phyloP scores from a whole-genome alignment of 2,888 invertebrate genomes.

The Hypercompe scribonia region DNA sequence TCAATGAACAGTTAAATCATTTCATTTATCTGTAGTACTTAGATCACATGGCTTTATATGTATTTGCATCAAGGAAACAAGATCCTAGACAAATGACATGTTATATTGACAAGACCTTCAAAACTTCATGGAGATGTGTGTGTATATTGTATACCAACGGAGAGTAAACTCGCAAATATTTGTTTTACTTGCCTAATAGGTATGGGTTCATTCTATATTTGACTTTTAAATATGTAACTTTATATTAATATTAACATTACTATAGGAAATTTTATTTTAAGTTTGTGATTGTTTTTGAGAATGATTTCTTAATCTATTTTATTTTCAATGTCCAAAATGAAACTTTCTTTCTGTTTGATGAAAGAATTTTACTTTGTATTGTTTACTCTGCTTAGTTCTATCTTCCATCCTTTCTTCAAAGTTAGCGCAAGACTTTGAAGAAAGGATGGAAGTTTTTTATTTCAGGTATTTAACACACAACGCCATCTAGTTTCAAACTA shows the following conservation, averaged over 20 bases:
- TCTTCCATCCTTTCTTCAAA: too few species aligned
- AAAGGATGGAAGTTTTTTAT: too few species aligned
- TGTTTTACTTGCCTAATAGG: constrained; percentile 10
- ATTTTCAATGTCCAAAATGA: neutral
- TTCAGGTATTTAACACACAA: too few species aligned
- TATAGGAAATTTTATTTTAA: neutral
- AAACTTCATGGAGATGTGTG: neutral
- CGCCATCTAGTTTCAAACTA: too few species aligned
- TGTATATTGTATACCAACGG: neutral
- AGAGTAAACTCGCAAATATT: constrained; percentile 15
- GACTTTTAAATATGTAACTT: neutral
- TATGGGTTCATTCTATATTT: neutral
- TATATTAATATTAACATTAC: neutral
- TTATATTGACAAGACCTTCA: neutral
- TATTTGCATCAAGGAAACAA: neutral
- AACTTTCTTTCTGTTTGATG: neutral
- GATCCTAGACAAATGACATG: neutral
- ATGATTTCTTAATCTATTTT: neutral
- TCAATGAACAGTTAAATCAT: neutral
- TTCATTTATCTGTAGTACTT: neutral
- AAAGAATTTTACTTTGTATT: neutral
- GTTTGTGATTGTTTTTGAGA: neutral
- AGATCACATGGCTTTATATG: neutral
- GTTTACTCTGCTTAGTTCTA: too few species aligned
- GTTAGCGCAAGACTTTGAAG: too few species aligned